Base-by-base conservation (phyloP, 2,113 vertebrate species). In the Gopherus evgoodei region DNA sequence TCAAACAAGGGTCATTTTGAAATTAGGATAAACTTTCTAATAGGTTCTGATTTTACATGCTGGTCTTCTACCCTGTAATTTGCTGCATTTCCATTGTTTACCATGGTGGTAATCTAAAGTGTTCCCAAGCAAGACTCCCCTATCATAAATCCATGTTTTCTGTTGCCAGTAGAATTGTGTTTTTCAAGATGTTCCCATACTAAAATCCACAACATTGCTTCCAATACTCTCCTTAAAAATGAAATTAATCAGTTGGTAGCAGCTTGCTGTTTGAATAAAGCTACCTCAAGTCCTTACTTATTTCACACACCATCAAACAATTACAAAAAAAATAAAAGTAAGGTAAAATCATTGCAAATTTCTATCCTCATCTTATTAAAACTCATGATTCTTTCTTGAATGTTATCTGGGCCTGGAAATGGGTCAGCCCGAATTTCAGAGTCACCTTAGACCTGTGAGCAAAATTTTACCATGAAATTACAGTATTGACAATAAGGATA, bases 271-370 rank as follows among this genome's bases (percentile, higher is more conserved):
- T 96, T 93, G 87, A 94, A 93, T 69, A 54, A 52, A 91, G 65
- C 90, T 86, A 72, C 72, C 69, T 56, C 89, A 90, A 95, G 16
- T 84, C 56, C 24, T 93, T 53, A 69, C 91, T 95, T 72, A 92
- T 88, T 83, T 95, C 52, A 56, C 12, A 79, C 93, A 42, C 86
- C 76, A 93, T 88, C 93, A 95, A 95, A 96, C 93, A 94, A 83
- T 65, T 91, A 83, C 52, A 84, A 90, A 90, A 81, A 81, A 86
- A 90, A 86, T 93, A 92, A n/a, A 87, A 84, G 82, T 13, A 86
- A 86, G 78, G 35, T n/a, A 85, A 93, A 89, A 89, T 85, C 52
- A 87, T 62, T 94, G 89, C 25, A 84, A 75, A 86, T 88, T 38
- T 42, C 56, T 92, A 22, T 49, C 69, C 86, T 90, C 76, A 85